Evolutionary conservation across 92 coral and sea anemone genomes (phyloP), one percentile per base, ranked within the genome.

Genomic region (Scolanthus callimorphus): DNA sequence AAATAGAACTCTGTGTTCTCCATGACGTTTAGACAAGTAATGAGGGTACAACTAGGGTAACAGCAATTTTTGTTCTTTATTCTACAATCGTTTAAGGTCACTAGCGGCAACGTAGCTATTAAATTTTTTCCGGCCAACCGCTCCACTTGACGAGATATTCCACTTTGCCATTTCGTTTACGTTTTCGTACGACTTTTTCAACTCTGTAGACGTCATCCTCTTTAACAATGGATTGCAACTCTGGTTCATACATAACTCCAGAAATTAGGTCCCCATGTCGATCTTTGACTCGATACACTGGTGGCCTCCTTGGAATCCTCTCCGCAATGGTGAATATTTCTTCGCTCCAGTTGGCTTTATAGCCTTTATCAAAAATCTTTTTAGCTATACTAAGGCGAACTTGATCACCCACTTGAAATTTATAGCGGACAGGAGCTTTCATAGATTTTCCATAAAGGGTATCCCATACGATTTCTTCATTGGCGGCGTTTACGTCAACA

Each of bases 121-220:
- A 29, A 81, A 74, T 21, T 67, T 60, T 20, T 46, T 52, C 67
- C 20, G 77, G 62, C 28, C 63, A 81, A 0, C 88, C 81, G 39
- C 31, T 65, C 86, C 81, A 73, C 28, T 57, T 55, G 12, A 78
- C 74, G 25, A 22, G 44, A 57, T 69, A 69, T 50, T 62, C 71
- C 13, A 57, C 47, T 26, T 49, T 23, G 13, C 71, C 79, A 47
- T 55, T 73, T 3, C 46, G 63, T 34, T 44, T 72, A 13, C 79
- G 69, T 46, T 62, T 48, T 12, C 41, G 46, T 22, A 62, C 28
- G 11, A 72, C 62, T 48, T 51, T 72, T 39, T 72, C 79, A 1
- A 72, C 27, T 1, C 61, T 70, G 12, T 54, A 72, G 22, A 62
- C 71, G 31, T 71, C 78, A 13, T 61, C 78, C 17, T 41, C 63